Evolutionary conservation across 2,797 vertebrate species (phyloP).

Genomic region (Heterohyrax brucei): DNA sequence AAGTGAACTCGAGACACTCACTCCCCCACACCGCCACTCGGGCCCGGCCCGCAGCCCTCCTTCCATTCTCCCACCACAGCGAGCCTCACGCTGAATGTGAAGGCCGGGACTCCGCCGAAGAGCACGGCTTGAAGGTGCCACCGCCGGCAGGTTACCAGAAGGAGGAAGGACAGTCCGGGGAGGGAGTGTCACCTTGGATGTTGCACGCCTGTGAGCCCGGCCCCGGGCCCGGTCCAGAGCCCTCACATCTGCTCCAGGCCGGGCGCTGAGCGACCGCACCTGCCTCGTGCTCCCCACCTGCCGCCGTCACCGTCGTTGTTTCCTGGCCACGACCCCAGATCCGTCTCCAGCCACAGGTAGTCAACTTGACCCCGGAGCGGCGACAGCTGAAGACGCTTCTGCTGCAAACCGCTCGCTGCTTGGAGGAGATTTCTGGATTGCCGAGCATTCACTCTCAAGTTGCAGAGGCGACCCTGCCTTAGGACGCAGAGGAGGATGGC

Average conservation of each 20-base stretch:
- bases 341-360: neutral
- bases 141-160: no score
- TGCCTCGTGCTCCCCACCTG: neutral
- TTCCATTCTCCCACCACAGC: neutral
- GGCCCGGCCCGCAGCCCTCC: neutral
- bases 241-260: no score
- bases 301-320: no score
- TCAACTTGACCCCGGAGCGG: neutral
- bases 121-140: neutral
- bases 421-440: neutral
- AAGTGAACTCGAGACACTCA: neutral
- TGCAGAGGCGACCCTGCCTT: neutral
- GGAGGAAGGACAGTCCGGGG: no score
- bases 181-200: neutral
- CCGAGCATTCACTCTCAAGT: neutral
- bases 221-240: no score
- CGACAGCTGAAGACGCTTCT: no score
- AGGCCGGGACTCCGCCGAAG: neutral
- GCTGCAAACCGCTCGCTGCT: neutral
- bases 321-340: neutral
- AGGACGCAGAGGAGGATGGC: neutral
- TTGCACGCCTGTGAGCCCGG: no score
- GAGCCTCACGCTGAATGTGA: neutral
- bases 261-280: no score
- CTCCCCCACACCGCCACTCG: neutral